Evolutionary conservation across 1,140 invertebrate genomes (phyloP), one percentile per base, ranked within the genome.

Genomic region (Brachionus koreanus): DNA sequence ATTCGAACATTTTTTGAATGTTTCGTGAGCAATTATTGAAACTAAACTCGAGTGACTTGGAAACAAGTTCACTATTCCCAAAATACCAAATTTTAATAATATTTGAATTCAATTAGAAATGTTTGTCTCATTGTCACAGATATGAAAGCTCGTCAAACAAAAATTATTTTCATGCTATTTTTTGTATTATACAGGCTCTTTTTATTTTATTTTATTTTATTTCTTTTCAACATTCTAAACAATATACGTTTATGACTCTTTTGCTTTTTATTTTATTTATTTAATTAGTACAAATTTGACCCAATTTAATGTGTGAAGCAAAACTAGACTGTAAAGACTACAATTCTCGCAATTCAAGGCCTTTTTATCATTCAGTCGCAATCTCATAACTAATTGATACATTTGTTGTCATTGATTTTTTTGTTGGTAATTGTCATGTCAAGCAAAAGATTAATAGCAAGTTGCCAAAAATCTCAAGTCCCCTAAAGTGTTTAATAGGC

Each of bases 371-470:
- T 57, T 57, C 19, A 57, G 49, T 25, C 16, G 49, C n/a, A 57
- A 65, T 65, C 63, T 65, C 63, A 65, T 65, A 65, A 65, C 63
- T 65, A 65, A 65, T 65, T 65, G 63, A 65, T 65, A 65, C 33
- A 65, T 65, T 65, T 65, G 25, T 65, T 57, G 49, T 57, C 49
- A 57, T 57, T 16, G 19, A 57, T 2, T 29, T 57, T 57, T n/a
- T 57, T 57, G 0, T 23, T 57, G 49, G n/a, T 57, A 16, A 57
- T 42, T 42, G 39, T 57, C 49, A 57, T 57, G 49, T 57, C 49
- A 57, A 57, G 5, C 6, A 16, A 0, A 57, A 57, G 7, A 57
- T 19, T 19, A 7, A 57, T 9, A 7, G 19, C 7, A 23, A 57
- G 19, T 23, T 9, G 49, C 9, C 49, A 9, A 57, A 16, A 57